phyloP scores from a whole-genome alignment of 2,113 vertebrate species.

The Felis chaus region DNA sequence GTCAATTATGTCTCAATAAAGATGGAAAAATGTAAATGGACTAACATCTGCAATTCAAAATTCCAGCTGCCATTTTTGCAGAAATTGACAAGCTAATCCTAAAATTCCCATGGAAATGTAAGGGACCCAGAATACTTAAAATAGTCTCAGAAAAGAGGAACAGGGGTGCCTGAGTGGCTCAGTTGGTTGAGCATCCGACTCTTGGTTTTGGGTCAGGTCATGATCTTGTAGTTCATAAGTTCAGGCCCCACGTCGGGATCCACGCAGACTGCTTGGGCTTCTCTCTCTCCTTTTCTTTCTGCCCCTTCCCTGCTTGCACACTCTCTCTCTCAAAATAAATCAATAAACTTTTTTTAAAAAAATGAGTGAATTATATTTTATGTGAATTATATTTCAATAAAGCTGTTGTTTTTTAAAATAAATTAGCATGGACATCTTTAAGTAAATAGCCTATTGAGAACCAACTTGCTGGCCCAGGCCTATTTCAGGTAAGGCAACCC shows the following conservation, averaged over 20 bases:
- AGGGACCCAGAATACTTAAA: not conserved
- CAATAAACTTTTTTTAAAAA: too few species aligned
- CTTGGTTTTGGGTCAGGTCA: too few species aligned
- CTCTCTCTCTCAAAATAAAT: too few species aligned
- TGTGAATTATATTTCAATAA: constrained; percentile 1
- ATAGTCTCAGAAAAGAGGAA: not conserved
- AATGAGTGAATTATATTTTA: not conserved
- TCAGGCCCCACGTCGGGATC: too few species aligned
- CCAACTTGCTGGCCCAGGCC: not conserved
- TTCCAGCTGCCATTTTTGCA: not conserved
- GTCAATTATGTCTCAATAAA: not conserved
- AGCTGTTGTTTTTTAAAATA: not conserved
- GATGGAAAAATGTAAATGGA: not conserved
- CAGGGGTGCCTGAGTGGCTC: too few species aligned
- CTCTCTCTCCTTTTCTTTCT: too few species aligned
- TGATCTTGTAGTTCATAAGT: too few species aligned
- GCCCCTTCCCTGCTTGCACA: too few species aligned
- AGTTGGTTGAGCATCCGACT: too few species aligned
- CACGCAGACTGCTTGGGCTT: too few species aligned
- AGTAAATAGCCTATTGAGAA: not conserved
- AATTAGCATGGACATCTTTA: not conserved
- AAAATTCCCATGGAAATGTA: not conserved
- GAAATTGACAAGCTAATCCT: not conserved
- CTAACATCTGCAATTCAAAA: not conserved
- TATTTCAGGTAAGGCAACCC: not conserved